Conservation (phyloP, 2,113 vertebrate genomes). For the Thalassoma bifasciatum region DNA sequence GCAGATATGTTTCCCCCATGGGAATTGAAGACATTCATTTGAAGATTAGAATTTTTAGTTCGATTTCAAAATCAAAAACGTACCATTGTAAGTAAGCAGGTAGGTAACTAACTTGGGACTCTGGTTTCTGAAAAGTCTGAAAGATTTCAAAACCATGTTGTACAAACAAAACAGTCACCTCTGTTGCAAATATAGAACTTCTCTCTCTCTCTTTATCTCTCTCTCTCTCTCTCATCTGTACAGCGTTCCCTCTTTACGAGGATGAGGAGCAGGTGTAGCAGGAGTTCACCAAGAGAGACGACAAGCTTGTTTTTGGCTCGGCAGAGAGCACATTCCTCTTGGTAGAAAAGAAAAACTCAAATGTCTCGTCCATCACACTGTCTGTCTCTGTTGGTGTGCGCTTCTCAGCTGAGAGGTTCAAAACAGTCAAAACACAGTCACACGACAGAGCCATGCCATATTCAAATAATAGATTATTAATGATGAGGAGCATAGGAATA, state of each 20-base stretch:
- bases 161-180: slow-evolving; percentile 77
- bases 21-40: slow-evolving; percentile 81
- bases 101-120: slow-evolving; percentile 62
- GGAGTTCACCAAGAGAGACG: slow-evolving; percentile 64
- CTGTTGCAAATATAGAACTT: slow-evolving; percentile 80
- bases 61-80: slow-evolving; percentile 78
- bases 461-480: slow-evolving; percentile 70
- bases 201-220: slow-evolving; percentile 41
- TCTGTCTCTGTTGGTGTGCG: slow-evolving; percentile 57
- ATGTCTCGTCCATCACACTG: slow-evolving; percentile 45
- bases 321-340: slow-evolving; percentile 63
- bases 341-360: slow-evolving; percentile 64
- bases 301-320: slow-evolving; percentile 54
- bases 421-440: slow-evolving; percentile 75
- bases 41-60: slow-evolving; percentile 73
- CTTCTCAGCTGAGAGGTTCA: slow-evolving; percentile 51
- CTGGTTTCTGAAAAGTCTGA: slow-evolving; percentile 72
- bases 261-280: slow-evolving; percentile 48
- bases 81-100: slow-evolving; percentile 60
- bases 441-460: slow-evolving; percentile 76
- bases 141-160: slow-evolving; percentile 73
- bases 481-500: slow-evolving; percentile 71
- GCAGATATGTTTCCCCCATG: slow-evolving; percentile 73
- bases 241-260: slow-evolving; percentile 61
- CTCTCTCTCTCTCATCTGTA: slow-evolving; percentile 66